These are phyloP conservation scores for Grantiella picta DNA, from an alignment of 2,113 vertebrate genomes.

Conservation along the genomic window DNA sequence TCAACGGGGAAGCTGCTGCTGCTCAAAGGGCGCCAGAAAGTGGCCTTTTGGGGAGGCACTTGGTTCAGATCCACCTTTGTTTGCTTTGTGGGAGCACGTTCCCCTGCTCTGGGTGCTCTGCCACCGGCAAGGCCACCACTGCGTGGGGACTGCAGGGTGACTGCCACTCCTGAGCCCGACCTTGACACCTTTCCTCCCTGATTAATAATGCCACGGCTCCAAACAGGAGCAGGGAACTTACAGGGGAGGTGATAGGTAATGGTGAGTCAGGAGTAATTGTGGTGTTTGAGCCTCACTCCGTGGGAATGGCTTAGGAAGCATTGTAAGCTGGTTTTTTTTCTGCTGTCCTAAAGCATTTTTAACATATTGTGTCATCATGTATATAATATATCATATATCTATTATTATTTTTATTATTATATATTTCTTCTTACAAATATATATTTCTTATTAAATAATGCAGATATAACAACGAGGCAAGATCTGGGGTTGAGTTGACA, in stretches of 20 bases:
- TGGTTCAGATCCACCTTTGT: slow-evolving; percentile 26
- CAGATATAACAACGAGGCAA: not conserved
- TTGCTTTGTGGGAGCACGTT: not conserved
- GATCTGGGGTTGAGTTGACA: not conserved
- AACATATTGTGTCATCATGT: not conserved
- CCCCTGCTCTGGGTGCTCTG: not conserved
- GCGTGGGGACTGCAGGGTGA: not conserved
- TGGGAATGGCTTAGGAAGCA: not conserved
- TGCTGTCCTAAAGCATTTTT: not conserved
- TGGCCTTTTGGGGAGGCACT: not conserved
- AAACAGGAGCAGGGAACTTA: not conserved
- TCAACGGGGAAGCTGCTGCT: not conserved
- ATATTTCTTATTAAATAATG: not conserved
- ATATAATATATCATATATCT: no score
- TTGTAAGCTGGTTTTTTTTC: not conserved
- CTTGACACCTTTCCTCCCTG: not conserved
- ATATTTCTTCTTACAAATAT: no score
- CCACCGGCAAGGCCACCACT: not conserved
- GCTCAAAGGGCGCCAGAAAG: slow-evolving; percentile 7
- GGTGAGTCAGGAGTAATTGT: not conserved
- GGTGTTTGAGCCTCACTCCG: not conserved
- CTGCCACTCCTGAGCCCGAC: not conserved
- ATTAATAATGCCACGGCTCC: not conserved
- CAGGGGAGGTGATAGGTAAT: not conserved
- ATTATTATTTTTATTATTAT: no score